Percentiles rank a stretch among this genome's conserved stretches.
Evolutionary conservation across 1,140 invertebrate genomes (phyloP).

Genomic region (Heliconius melpomene): DNA sequence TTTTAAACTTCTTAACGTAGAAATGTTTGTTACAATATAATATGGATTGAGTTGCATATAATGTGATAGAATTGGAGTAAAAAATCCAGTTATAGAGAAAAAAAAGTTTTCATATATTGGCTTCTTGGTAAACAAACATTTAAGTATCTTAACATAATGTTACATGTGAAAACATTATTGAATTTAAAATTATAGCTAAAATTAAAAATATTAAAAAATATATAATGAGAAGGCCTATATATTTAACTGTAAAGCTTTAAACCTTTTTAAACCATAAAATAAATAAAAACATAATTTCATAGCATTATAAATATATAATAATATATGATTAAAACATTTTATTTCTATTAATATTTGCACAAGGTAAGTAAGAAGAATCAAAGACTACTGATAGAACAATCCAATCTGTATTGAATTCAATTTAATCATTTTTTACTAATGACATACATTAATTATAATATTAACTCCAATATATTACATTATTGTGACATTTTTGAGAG

Average conservation of each 20-base stretch:
- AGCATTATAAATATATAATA: neutral
- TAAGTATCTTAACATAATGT: neutral
- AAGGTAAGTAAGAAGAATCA: neutral
- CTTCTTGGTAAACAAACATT: neutral
- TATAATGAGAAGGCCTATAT: neutral
- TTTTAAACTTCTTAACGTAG: slow-evolving; percentile 49
- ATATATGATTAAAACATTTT: neutral
- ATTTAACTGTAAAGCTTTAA: slow-evolving; percentile 9
- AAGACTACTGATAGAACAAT: neutral
- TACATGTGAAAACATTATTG: neutral
- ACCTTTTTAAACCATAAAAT: neutral
- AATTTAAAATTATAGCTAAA: neutral
- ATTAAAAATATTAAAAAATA: neutral
- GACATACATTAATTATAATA: neutral
- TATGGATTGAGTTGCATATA: slow-evolving; percentile 27
- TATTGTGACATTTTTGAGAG: slow-evolving; percentile 32
- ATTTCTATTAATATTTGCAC: neutral
- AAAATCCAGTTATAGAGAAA: neutral
- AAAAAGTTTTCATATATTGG: neutral
- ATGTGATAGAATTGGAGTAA: slow-evolving; percentile 25
- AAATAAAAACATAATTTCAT: neutral
- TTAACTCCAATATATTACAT: slow-evolving; percentile 28
- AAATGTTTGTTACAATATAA: slow-evolving; percentile 45
- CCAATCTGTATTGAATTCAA: neutral
- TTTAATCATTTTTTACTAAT: neutral